These are phyloP conservation scores for Acyrthosiphon pisum DNA, from an alignment of 1,140 invertebrate genomes.

Conservation along the genomic window DNA sequence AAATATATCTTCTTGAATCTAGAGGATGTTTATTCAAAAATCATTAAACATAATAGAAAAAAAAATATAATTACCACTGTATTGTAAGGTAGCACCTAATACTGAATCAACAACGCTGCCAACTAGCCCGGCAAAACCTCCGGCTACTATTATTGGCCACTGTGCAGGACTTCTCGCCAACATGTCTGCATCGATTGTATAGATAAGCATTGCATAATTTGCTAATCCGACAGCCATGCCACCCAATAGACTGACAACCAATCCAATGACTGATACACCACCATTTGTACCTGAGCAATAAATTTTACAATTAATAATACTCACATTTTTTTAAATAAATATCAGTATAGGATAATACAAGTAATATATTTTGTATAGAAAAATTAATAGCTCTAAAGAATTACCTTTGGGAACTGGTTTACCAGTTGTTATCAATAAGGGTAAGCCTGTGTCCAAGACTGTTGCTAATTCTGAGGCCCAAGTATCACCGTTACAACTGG, in stretches of 20 bases:
- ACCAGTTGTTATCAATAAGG: conserved; percentile 78
- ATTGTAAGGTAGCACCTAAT: conserved; percentile 85
- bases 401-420: conserved; percentile 78
- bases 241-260: conserved; percentile 76
- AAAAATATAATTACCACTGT: conserved; percentile 71
- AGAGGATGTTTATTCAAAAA: no score
- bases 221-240: conserved; percentile 77
- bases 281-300: conserved; percentile 78
- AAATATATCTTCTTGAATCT: neutral
- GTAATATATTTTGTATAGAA: neutral
- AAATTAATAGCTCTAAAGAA: neutral
- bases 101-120: conserved; percentile 86
- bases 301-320: conserved; percentile 27
- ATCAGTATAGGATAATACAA: neutral
- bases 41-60: neutral
- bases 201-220: conserved; percentile 74
- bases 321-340: neutral
- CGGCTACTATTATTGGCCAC: conserved; percentile 80
- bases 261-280: conserved; percentile 76
- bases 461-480: conserved; percentile 90
- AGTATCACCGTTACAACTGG: conserved; percentile 88
- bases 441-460: conserved; percentile 73
- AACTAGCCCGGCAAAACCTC: conserved; percentile 75
- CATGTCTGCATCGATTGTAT: conserved; percentile 69
- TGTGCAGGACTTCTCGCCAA: conserved; percentile 75